Conservation (phyloP, 2,113 vertebrate genomes). For the Nettapus auritus region DNA sequence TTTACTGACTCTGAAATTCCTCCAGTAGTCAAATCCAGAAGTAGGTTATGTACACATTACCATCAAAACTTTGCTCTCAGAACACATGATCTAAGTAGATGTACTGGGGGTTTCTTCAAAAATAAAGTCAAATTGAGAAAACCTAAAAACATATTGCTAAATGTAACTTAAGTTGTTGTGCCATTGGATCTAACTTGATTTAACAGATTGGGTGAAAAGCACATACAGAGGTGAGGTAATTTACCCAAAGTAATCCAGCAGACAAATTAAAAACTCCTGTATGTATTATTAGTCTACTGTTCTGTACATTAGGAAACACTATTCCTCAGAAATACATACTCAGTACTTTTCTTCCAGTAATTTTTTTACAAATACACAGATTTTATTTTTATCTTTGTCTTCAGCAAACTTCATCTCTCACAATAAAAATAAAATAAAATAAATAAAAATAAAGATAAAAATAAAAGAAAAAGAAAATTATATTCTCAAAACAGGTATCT, state of each 20-base stretch:
- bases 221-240: fast-evolving
- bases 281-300: background rate
- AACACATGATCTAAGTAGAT: background rate
- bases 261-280: background rate
- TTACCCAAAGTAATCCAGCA: background rate
- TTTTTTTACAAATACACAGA: background rate
- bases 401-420: background rate
- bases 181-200: background rate
- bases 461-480: background rate
- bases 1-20: background rate
- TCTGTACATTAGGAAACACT: background rate
- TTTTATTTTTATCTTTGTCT: background rate
- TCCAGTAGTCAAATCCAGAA: background rate
- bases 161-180: background rate
- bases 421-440: background rate
- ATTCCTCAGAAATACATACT: background rate
- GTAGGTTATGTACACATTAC: too few relatives aligned
- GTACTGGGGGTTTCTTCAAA: background rate
- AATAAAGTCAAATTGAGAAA: background rate
- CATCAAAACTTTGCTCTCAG: background rate
- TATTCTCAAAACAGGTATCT: background rate
- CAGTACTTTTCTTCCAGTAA: background rate
- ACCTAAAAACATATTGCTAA: background rate
- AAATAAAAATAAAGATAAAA: slow-evolving; percentile 28
- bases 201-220: background rate